phyloP scores from a whole-genome alignment of 2,888 invertebrate genomes.

The Pinctada fucata region DNA sequence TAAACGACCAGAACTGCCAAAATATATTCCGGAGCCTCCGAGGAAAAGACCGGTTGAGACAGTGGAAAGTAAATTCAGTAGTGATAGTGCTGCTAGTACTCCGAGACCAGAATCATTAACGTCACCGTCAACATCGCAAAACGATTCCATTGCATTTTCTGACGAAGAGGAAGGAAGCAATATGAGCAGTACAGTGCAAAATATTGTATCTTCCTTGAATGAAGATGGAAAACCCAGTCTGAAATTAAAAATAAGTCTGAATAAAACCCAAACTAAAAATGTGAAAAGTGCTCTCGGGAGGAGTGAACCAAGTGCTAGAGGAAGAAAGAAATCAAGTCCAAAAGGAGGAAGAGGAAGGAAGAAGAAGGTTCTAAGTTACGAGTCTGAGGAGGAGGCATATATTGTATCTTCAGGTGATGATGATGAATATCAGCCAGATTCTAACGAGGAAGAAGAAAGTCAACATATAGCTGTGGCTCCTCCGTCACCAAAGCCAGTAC shows the following conservation, averaged over 20 bases:
- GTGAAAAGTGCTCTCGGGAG: not conserved
- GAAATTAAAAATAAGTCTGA: constrained; percentile 53
- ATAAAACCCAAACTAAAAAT: constrained; percentile 11
- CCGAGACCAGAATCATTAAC: constrained; percentile 32
- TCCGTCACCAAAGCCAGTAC: constrained; percentile 44
- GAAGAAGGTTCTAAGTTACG: not conserved
- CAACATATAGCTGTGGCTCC: constrained; percentile 6
- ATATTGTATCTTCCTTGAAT: constrained; percentile 55
- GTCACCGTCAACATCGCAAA: constrained; percentile 36
- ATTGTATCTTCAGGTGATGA: constrained; percentile 32
- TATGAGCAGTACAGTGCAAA: constrained; percentile 53
- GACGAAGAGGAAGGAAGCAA: constrained; percentile 58
- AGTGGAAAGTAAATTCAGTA: constrained; percentile 32
- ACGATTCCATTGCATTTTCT: constrained; percentile 55
- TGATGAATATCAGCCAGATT: constrained; percentile 7
- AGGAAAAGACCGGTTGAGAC: constrained; percentile 52
- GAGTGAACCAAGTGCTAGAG: not conserved
- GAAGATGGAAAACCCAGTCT: constrained; percentile 57
- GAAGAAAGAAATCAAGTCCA: not conserved
- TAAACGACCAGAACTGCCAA: constrained; percentile 71
- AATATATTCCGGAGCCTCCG: constrained; percentile 72
- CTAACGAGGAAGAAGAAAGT: constrained; percentile 10
- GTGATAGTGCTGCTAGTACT: constrained; percentile 37
- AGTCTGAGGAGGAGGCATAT: constrained; percentile 22
- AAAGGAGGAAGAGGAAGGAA: not conserved